phyloP scores from a whole-genome alignment of 2,113 vertebrate species.

The Periophthalmus modestus region DNA sequence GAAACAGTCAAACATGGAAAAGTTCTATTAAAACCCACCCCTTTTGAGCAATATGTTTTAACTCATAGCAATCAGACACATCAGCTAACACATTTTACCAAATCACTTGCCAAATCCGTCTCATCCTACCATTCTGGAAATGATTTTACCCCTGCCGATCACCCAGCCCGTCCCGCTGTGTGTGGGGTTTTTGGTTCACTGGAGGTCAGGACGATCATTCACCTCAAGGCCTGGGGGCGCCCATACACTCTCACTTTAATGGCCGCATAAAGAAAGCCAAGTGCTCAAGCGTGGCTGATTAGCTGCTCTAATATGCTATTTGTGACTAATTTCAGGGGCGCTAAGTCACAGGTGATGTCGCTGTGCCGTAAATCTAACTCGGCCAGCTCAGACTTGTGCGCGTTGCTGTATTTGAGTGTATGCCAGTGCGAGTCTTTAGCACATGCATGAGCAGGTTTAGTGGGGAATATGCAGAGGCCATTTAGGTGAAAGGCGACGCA shows the following conservation, averaged over 20 bases:
- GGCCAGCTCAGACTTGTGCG: constrained; percentile 56
- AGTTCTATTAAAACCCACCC: not conserved
- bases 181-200: constrained; percentile 81
- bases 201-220: constrained; percentile 93
- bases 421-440: constrained; percentile 43
- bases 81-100: constrained; percentile 27
- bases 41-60: not conserved
- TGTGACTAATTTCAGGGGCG: constrained; percentile 96
- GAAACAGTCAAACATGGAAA: not conserved
- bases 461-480: constrained; percentile 88
- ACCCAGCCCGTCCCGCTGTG: constrained; percentile 56
- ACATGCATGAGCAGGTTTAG: constrained; percentile 60
- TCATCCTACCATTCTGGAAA: constrained; percentile 20
- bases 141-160: constrained; percentile 48
- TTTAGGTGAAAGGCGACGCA: constrained; percentile 88
- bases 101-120: constrained; percentile 43
- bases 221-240: constrained; percentile 83
- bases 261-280: constrained; percentile 90
- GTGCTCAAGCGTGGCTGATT: constrained; percentile 94
- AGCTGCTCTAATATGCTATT: constrained; percentile 97
- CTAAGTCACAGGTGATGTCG: constrained; percentile 94
- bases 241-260: constrained; percentile 89
- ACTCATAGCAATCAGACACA: not conserved
- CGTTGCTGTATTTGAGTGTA: constrained; percentile 18
- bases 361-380: constrained; percentile 85